phyloP scores from a whole-genome alignment of 2,113 vertebrate genomes.

The Chrysochloris asiatica region DNA sequence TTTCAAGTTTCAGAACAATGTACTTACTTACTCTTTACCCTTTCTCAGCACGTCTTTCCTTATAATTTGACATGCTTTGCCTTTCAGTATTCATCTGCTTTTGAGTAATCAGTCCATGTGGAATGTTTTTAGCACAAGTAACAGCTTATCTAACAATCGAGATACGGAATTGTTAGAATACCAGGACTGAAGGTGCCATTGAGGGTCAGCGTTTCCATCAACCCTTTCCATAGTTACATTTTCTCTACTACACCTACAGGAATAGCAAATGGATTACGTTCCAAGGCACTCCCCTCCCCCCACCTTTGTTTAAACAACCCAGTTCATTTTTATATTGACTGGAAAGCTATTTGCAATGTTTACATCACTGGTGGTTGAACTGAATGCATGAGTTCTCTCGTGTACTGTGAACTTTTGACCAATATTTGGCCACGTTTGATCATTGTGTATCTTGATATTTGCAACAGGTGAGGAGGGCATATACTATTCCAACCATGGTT shows the following conservation, averaged over 20 bases:
- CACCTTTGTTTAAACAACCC: not conserved
- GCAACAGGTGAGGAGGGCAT: not conserved
- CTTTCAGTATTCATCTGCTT: not conserved
- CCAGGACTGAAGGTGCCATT: not conserved
- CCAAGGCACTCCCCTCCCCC: no score
- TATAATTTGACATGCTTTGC: not conserved
- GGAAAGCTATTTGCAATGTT: not conserved
- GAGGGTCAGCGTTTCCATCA: not conserved
- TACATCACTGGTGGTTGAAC: not conserved
- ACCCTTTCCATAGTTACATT: not conserved
- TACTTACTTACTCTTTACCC: not conserved
- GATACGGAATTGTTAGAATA: not conserved
- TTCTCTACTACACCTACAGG: not conserved
- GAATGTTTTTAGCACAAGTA: constrained; percentile 27
- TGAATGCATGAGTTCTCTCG: not conserved
- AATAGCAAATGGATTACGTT: not conserved
- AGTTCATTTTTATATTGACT: not conserved
- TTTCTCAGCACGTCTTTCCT: not conserved
- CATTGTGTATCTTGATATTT: not conserved
- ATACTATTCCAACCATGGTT: not conserved
- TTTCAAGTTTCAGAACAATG: not conserved
- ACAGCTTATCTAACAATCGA: not conserved
- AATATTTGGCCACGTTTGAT: not conserved
- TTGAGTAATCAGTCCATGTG: not conserved
- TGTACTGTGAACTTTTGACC: not conserved